Evolutionary conservation across 92 coral and sea anemone genomes (phyloP), one percentile per base, ranked within the genome.

Genomic region (Virgularia gustaviana): DNA sequence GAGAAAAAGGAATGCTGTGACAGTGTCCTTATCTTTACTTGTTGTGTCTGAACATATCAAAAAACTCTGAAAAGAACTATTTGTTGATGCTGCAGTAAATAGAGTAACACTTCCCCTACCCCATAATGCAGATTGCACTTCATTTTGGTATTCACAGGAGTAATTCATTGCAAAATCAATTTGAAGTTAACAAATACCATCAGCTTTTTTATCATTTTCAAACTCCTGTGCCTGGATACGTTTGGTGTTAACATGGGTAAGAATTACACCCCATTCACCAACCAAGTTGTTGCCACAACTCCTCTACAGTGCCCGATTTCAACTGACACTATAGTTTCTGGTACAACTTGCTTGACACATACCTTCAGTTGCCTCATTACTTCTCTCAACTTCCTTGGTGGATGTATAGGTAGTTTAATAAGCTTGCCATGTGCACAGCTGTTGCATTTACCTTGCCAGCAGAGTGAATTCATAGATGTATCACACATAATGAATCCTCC

Each of bases 161-260:
- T 75, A 75, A 47, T 65, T 57, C 72, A 75, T 75, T 24, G 72
- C 80, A 75, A 75, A 75, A 58, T 75, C 80, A 44, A 75, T 75
- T 75, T 75, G 80, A 24, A 75, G 70, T 44, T n/a, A n/a, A n/a
- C n/a, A n/a, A n/a, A n/a, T n/a, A n/a, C n/a, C n/a, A n/a, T n/a
- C n/a, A n/a, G n/a, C n/a, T n/a, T n/a, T n/a, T n/a, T n/a, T 37
- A 13, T 62, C 70, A 6, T 36, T 62, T 23, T 62, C 70, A 32
- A 62, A 62, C 47, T 62, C 70, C 38, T 62, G 49, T 5, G 49
- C 36, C 38, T 62, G 70, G 49, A 62, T 36, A 7, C 49, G 70
- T 31, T 62, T 62, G 8, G 70, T 62, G 49, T 62, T 62, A 13
- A 62, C 35, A 32, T 62, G 70, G 1, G 70, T 36, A 24, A 62